These are phyloP conservation scores for Climacteris rufus DNA, from an alignment of 2,113 vertebrate species.

Conservation along the genomic window DNA sequence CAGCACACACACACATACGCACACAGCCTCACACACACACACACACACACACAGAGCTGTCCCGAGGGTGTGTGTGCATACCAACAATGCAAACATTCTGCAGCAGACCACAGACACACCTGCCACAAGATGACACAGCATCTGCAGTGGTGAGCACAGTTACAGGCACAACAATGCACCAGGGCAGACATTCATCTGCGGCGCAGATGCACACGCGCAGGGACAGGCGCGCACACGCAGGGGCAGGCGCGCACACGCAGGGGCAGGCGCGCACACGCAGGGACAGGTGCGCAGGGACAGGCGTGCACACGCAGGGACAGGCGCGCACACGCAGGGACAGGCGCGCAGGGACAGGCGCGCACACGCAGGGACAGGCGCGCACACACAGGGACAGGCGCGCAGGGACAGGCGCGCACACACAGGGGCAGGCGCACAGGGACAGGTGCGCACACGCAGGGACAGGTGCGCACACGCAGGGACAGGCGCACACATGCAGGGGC, in stretches of 20 bases:
- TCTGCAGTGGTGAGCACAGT: no score
- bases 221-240: background rate
- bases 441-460: no score
- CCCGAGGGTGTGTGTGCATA: fast-evolving
- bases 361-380: background rate
- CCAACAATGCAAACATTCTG: background rate
- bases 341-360: background rate
- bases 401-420: background rate
- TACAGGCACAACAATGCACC: background rate
- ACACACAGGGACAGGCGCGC: no score
- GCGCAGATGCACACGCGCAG: background rate
- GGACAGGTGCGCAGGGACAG: background rate
- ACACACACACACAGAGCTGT: background rate
- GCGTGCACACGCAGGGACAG: background rate
- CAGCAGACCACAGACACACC: background rate
- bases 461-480: background rate
- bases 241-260: background rate
- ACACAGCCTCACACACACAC: background rate
- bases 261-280: no score
- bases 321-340: no score
- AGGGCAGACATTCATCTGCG: background rate
- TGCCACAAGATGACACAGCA: background rate
- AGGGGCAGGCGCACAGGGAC: background rate
- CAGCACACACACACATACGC: background rate
- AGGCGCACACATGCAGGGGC: no score